Percentiles rank a stretch among this genome's conserved stretches.
Conservation (phyloP, 2,888 invertebrate genomes). For the Hypselothyrea guttata region DNA sequence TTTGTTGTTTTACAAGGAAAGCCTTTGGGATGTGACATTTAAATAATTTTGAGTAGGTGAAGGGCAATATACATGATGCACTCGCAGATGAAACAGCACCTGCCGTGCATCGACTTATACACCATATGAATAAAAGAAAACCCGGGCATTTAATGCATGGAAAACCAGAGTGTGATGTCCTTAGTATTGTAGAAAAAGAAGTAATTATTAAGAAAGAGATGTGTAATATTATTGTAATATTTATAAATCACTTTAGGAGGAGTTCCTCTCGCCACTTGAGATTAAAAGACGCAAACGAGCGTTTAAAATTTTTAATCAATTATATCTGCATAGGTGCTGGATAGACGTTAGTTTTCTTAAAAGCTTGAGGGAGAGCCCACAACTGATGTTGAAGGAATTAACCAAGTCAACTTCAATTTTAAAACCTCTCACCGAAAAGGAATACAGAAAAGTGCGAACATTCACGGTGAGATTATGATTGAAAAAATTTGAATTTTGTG, state of each 20-base stretch:
- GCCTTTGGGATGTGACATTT: background rate
- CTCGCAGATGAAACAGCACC: slow-evolving; percentile 62
- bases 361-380: slow-evolving; percentile 54
- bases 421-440: slow-evolving; percentile 44
- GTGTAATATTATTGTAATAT: background rate
- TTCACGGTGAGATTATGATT: slow-evolving; percentile 60
- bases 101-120: slow-evolving; percentile 57
- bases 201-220: slow-evolving; percentile 32
- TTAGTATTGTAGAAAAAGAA: slow-evolving; percentile 74
- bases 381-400: slow-evolving; percentile 61
- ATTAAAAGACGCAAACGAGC: slow-evolving; percentile 68
- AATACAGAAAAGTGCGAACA: slow-evolving; percentile 63
- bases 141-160: slow-evolving; percentile 47
- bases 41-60: slow-evolving; percentile 48
- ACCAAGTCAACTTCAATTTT: slow-evolving; percentile 57
- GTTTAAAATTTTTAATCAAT: slow-evolving; percentile 74
- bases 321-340: slow-evolving; percentile 75
- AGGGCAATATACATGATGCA: slow-evolving; percentile 68
- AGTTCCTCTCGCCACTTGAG: slow-evolving; percentile 72
- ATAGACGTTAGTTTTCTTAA: slow-evolving; percentile 74
- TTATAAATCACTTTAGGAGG: slow-evolving; percentile 46
- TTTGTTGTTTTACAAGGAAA: too few species aligned
- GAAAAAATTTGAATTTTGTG: background rate
- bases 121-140: slow-evolving; percentile 35
- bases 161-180: slow-evolving; percentile 74